A percentile compares a stretch with the other conserved stretches of the same genome.
phyloP scores from a whole-genome alignment of 2,888 invertebrate species.

The Colletes collaris region DNA sequence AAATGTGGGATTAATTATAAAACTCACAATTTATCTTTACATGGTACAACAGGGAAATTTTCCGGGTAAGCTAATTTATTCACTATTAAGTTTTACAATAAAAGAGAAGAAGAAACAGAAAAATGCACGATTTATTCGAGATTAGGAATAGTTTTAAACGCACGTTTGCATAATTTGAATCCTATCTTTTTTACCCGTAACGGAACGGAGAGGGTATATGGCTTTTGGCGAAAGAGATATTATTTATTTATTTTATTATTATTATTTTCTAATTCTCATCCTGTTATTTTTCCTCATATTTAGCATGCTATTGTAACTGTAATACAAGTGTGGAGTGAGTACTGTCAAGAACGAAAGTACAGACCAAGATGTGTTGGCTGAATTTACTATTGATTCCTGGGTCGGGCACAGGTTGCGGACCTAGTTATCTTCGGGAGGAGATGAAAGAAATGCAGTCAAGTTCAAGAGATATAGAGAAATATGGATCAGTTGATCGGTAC shows the following conservation, averaged over 20 bases:
- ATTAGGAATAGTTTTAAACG: not conserved
- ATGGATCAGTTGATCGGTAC: conserved; percentile 4
- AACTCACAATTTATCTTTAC: not conserved
- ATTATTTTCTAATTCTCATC: conserved; percentile 6
- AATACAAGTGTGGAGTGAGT: not conserved
- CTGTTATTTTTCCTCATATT: conserved; percentile 1
- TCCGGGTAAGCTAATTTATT: not conserved
- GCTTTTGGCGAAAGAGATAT: not conserved
- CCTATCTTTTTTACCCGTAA: conserved; percentile 1
- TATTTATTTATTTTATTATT: not conserved
- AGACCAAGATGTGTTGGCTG: not conserved
- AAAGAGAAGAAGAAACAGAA: not conserved
- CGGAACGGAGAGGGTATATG: not conserved
- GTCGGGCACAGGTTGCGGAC: conserved; percentile 3
- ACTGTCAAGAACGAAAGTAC: not conserved
- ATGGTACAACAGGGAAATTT: conserved; percentile 1
- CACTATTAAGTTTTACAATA: conserved; percentile 1
- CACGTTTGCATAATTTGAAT: not conserved
- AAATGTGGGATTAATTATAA: not conserved
- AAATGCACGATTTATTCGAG: conserved; percentile 3
- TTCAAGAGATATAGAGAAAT: not conserved
- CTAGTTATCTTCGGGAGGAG: conserved; percentile 5
- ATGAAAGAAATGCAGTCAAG: not conserved
- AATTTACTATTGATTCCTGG: not conserved
- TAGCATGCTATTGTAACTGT: conserved; percentile 4